phyloP scores from a whole-genome alignment of 2,888 invertebrate species.

The Euplagia quadripunctaria region DNA sequence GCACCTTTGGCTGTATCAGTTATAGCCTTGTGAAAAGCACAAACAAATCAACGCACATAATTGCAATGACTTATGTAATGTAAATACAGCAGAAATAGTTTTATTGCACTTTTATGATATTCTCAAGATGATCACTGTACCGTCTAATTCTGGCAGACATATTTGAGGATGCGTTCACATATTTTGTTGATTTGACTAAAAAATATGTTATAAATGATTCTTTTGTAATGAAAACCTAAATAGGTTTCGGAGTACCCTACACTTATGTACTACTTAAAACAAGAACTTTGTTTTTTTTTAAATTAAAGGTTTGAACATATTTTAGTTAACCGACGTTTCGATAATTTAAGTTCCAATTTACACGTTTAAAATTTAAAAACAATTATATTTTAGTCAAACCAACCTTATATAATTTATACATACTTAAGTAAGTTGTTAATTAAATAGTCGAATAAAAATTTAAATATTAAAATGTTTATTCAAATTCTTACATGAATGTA shows the following conservation, averaged over 20 bases:
- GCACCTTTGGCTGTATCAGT: conserved; percentile 25
- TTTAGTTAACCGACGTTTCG: too few relatives aligned
- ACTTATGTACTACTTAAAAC: too few relatives aligned
- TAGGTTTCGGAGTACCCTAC: background rate
- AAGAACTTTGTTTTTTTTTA: too few relatives aligned
- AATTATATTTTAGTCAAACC: background rate
- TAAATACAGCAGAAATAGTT: conserved; percentile 2
- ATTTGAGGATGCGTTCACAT: background rate
- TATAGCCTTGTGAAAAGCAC: conserved; percentile 33
- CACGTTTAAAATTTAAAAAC: too few relatives aligned
- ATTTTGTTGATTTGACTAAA: background rate
- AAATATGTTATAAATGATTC: background rate
- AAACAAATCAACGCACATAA: background rate
- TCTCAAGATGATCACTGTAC: background rate
- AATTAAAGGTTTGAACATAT: too few relatives aligned
- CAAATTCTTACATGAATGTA: too few relatives aligned
- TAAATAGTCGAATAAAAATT: background rate
- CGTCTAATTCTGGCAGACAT: background rate
- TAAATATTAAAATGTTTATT: background rate
- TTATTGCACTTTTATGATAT: conserved; percentile 1
- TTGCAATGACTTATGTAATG: background rate
- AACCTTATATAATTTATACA: background rate
- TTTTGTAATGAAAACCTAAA: background rate
- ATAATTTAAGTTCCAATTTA: background rate
- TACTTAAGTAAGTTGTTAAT: background rate